Base-by-base conservation (phyloP, 1,140 invertebrate species). In the Drosophila simulans region DNA sequence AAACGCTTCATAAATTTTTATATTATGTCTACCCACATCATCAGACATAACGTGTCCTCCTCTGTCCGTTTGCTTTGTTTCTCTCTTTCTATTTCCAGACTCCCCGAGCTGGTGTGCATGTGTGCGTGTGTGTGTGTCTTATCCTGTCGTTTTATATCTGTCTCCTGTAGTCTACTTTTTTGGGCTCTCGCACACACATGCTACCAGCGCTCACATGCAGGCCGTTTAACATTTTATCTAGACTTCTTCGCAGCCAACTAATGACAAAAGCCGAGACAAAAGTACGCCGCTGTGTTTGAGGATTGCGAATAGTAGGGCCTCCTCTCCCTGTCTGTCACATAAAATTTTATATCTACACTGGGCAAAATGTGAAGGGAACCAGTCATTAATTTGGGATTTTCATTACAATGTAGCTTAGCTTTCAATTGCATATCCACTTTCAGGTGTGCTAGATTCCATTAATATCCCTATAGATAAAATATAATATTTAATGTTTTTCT, bases 1-100 rank as follows among this genome's bases (percentile, higher is more conserved):
- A 89, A 89, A 89, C 84, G 84, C 84, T 89, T 90, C 84, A 89
- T 89, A 89, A 89, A 89, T 89, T 89, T 89, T 89, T 89, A 89
- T 89, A 89, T 89, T 89, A 89, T 89, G 80, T 89, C 80, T 89
- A 89, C 83, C 83, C 84, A 86, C 84, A 86, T 86, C 83, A 86
- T 86, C 83, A 89, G 83, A 83, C 83, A 83, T 86, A 89, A 89
- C 83, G 83, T 86, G 82, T 65, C 65, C 52, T 58, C 48, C 63
- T 51, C 48, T 46, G 79, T 57, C 68, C 54, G 59, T 65, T 40
- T 52, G 57, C 42, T 45, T 45, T 76, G 58, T 68, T 57, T 58
- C 25, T 37, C 8, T 37, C 34, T 42, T 65, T 45, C 40, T 43
- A 43, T 45, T 52, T 58, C 42, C 45, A 27, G 25, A 17, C 22